A percentile compares a stretch with the other conserved stretches of the same genome.
These are phyloP conservation scores for Sebastes taczanowskii DNA, from an alignment of 2,797 vertebrate genomes.

Conservation along the genomic window DNA sequence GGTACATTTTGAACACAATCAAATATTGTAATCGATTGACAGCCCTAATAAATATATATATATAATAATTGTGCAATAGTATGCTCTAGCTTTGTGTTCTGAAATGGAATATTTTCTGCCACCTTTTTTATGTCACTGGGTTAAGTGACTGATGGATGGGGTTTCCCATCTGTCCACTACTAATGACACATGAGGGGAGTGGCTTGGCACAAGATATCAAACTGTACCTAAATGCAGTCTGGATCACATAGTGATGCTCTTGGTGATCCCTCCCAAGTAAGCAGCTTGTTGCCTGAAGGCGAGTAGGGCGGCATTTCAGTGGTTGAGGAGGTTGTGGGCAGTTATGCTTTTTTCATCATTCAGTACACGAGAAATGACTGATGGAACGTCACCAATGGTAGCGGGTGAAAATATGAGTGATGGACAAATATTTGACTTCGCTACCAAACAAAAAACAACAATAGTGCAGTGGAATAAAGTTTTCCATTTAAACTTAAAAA, in stretches of 20 bases:
- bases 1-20: no score
- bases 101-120: not conserved
- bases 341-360: not conserved
- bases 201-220: conserved; percentile 1
- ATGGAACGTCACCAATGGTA: not conserved
- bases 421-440: not conserved
- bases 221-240: not conserved
- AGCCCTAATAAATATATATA: no score
- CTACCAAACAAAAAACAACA: not conserved
- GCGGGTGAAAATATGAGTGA: not conserved
- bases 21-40: no score
- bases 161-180: conserved; percentile 35
- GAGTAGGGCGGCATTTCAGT: not conserved
- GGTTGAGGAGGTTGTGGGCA: not conserved
- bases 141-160: not conserved
- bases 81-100: not conserved
- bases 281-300: not conserved
- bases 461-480: not conserved
- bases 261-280: not conserved
- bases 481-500: not conserved
- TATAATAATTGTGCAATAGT: not conserved
- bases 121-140: not conserved
- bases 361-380: not conserved
- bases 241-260: not conserved
- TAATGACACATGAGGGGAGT: conserved; percentile 15